Base-by-base conservation (phyloP, 2,888 invertebrate genomes). In the Trileptium ribeirensis region DNA sequence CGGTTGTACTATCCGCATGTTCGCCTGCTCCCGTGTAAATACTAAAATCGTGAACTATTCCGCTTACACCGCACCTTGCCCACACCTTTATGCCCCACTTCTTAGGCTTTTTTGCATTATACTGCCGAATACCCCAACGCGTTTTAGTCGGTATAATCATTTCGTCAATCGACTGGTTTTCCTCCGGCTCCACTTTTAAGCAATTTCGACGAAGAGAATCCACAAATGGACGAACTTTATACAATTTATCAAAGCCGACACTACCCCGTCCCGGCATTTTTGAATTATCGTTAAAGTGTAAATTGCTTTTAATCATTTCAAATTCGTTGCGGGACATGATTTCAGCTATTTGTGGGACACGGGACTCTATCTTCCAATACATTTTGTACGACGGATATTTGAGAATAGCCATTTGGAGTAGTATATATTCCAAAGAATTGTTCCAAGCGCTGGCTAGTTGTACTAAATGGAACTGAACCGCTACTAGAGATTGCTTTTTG, bases 141-240 rank as follows among this genome's bases (percentile, higher is more conserved):
- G 83, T 84, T 79, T 84, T 85, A 82, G 83, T 84, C 19, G 83
- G 74, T 0, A 82, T 74, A 80, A 85, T 84, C 0, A 80, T 36
- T 19, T 64, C 64, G 19, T 24, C 19, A 19, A 19, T 64, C 19
- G n/a, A n/a, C n/a, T n/a, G n/a, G n/a, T n/a, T n/a, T n/a, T n/a
- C n/a, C n/a, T n/a, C n/a, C n/a, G n/a, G n/a, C n/a, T n/a, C n/a
- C n/a, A n/a, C n/a, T n/a, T n/a, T n/a, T n/a, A n/a, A n/a, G n/a
- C n/a, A n/a, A n/a, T n/a, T n/a, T n/a, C n/a, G n/a, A n/a, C n/a
- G n/a, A n/a, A n/a, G n/a, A n/a, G n/a, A n/a, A n/a, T n/a, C n/a
- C n/a, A n/a, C n/a, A n/a, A n/a, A n/a, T n/a, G n/a, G n/a, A n/a
- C n/a, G n/a, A n/a, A n/a, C n/a, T n/a, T n/a, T n/a, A n/a, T n/a